These are phyloP conservation scores for Lathamus discolor DNA, from an alignment of 2,113 vertebrate species.

Conservation along the genomic window DNA sequence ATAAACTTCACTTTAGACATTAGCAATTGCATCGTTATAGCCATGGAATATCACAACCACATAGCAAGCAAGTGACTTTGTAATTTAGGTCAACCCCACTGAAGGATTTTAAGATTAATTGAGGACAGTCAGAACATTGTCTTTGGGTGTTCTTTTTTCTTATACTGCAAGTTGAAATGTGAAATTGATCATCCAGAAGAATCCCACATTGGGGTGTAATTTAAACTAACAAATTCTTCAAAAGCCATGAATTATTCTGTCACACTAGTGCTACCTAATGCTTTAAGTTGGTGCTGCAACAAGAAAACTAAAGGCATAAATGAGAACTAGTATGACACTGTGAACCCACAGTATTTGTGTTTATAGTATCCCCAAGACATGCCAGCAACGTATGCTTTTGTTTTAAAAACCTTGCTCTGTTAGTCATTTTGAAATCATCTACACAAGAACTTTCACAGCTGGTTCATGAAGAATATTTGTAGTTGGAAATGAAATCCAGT, in stretches of 20 bases:
- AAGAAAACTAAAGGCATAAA: not conserved
- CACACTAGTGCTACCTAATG: not conserved
- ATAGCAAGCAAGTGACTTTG: not conserved
- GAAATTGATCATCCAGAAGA: slow-evolving; percentile 1
- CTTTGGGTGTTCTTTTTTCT: not conserved
- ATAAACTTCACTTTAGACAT: not conserved
- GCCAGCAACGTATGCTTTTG: not conserved
- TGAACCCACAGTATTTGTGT: not conserved
- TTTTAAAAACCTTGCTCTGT: not conserved
- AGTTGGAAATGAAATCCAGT: not conserved
- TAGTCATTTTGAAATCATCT: not conserved
- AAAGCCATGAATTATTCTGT: not conserved
- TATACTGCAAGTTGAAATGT: not conserved
- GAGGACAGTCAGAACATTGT: slow-evolving; percentile 4
- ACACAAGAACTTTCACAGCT: not conserved
- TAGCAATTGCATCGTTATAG: not conserved
- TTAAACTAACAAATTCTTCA: slow-evolving; percentile 5
- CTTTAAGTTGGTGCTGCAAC: not conserved
- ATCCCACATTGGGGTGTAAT: not conserved
- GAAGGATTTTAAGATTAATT: slow-evolving; percentile 41
- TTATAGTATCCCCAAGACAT: not conserved
- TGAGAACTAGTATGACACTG: not conserved
- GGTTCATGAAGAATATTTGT: not conserved
- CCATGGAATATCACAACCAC: not conserved
- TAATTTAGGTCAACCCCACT: not conserved